Percentiles rank a stretch among this genome's conserved stretches.
Evolutionary conservation across 1,140 invertebrate genomes (phyloP).

Genomic region (Pygmarrhopalites habei): DNA sequence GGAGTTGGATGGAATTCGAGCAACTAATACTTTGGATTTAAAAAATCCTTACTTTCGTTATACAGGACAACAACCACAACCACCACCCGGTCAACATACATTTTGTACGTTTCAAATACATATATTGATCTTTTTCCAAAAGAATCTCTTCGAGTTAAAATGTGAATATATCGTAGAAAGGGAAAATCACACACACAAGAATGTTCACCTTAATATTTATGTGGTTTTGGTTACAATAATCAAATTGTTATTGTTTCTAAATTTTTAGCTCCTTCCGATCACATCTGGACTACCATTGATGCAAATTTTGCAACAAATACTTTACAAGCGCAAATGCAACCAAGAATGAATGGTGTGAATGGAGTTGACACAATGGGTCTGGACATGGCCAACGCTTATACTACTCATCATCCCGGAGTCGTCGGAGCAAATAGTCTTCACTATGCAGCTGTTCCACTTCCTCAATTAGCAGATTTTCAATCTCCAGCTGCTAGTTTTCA

Average conservation of each 20-base stretch:
- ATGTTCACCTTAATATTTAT: no score
- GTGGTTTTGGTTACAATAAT: no score
- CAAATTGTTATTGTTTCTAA: no score
- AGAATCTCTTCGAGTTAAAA: no score
- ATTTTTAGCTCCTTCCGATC: constrained; percentile 38
- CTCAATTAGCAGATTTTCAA: constrained; percentile 3
- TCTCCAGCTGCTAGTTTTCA: background rate
- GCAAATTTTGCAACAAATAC: no score
- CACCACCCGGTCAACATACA: constrained; percentile 60
- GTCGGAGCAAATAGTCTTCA: background rate
- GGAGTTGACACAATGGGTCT: background rate
- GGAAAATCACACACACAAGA: no score
- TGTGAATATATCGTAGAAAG: no score
- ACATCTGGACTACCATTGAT: constrained; percentile 34
- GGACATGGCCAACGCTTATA: background rate
- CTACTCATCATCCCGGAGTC: background rate
- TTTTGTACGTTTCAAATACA: no score
- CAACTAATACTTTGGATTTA: constrained; percentile 87
- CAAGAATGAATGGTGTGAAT: constrained; percentile 11
- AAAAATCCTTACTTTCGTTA: constrained; percentile 96
- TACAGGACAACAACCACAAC: constrained; percentile 71
- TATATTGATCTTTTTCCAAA: no score
- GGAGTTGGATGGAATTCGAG: constrained; percentile 75
- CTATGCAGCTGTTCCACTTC: constrained; percentile 4
- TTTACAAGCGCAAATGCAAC: constrained; percentile 18